Evolutionary conservation across 2,888 invertebrate species (phyloP).

Genomic region (Zelleria hepariella): DNA sequence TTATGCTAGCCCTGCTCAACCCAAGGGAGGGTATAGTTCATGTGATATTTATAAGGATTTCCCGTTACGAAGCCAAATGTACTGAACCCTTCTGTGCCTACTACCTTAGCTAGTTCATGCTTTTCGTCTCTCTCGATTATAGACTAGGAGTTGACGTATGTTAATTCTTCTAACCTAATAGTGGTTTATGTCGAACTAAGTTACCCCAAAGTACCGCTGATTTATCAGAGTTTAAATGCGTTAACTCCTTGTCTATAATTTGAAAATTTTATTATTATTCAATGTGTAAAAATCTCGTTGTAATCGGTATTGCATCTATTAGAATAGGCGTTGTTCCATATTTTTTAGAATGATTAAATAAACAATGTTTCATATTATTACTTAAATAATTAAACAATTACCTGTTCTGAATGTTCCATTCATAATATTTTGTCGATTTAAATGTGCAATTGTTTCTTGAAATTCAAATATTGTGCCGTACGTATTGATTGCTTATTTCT

Average conservation of each 20-base stretch:
- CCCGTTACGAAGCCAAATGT: slow-evolving; percentile 65
- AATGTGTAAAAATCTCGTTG: slow-evolving; percentile 25
- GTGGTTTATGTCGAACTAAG: no score
- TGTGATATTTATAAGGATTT: slow-evolving; percentile 64
- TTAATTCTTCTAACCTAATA: no score
- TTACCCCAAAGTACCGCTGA: neutral
- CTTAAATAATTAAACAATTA: neutral
- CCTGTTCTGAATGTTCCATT: neutral
- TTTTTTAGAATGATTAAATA: neutral
- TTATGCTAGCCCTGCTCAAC: slow-evolving; percentile 14
- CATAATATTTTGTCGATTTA: neutral
- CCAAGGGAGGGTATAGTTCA: slow-evolving; percentile 52
- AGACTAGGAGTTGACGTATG: neutral
- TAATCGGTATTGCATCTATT: slow-evolving; percentile 29
- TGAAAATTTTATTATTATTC: slow-evolving; percentile 25
- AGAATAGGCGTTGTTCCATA: slow-evolving; percentile 11
- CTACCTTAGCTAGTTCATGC: slow-evolving; percentile 53
- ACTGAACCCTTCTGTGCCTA: slow-evolving; percentile 72
- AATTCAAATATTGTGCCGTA: neutral
- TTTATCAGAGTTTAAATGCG: slow-evolving; percentile 4
- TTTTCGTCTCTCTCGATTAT: slow-evolving; percentile 17
- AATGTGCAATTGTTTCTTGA: neutral
- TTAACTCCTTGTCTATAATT: slow-evolving; percentile 24
- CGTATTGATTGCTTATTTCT: neutral
- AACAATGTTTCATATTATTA: neutral